Base-by-base conservation (phyloP, 2,113 vertebrate genomes). In the Rhodinocichla rosea region DNA sequence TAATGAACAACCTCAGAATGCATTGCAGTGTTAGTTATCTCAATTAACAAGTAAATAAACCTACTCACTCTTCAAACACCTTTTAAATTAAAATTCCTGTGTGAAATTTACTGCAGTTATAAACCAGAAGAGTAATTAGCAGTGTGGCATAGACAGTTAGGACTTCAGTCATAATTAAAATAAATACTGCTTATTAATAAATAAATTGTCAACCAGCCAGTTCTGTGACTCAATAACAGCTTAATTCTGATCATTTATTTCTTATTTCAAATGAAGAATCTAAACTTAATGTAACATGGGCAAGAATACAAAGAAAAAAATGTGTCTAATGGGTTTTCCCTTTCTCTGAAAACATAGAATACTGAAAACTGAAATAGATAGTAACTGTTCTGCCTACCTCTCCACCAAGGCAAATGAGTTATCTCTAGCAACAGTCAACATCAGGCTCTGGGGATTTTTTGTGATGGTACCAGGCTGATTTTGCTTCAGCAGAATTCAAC, bases 71-170 rank as follows among this genome's bases (percentile, higher is more conserved):
- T 75, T 82, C 52, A 95, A 91, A 84, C 27, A 84, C n/a, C 39
- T 71, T 91, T 94, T 89, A 82, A 92, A 94, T 95, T 94, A 94
- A 92, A 94, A 95, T 87, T 76, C 30, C 35, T 87, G 28, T 82
- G 62, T 68, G 74, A 94, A 93, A 92, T 92, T 85, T 76, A 90
- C 84, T 35, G 2, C 62, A 82, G 35, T 40, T 93, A 64, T 78
- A 87, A 89, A 71, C 32, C 65, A 91, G 65, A 89, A 76, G 18
- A 64, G 13, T 84, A 97, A 91, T 96, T 84, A 91, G 35, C 35
- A 81, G 22, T 47, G 35, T 52, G 40, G 35, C 35, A 78, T 8
- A 87, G 32, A 70, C 55, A 71, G 44, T 56, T 82, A 94, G 16
- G 27, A 79, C 37, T 79, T 60, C 6, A 22, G 10, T 56, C 28